These are phyloP conservation scores for Meandrina meandrites DNA, from an alignment of 92 coral and sea anemone species.

Conservation along the genomic window DNA sequence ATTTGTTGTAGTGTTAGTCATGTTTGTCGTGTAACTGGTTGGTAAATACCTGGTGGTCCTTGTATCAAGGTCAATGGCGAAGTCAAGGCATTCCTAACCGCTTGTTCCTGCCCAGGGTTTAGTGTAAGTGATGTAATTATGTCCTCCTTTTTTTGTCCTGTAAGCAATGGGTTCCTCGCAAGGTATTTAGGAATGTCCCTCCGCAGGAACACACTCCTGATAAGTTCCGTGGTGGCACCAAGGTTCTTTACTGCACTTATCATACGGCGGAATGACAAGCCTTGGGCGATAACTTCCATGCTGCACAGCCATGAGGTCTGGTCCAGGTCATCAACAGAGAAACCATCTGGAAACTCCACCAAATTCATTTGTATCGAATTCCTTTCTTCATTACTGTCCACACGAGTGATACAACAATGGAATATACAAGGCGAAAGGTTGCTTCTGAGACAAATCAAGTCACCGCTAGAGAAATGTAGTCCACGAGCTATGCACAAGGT, in stretches of 20 bases:
- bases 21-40: background rate
- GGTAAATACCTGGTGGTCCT: constrained; percentile 80
- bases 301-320: constrained; percentile 48
- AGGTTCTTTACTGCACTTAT: constrained; percentile 66
- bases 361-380: constrained; percentile 41
- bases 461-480: constrained; percentile 60
- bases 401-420: constrained; percentile 21
- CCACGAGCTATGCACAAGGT: constrained; percentile 49
- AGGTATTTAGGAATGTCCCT: constrained; percentile 65
- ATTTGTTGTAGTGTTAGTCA: background rate
- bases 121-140: constrained; percentile 34
- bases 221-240: constrained; percentile 63
- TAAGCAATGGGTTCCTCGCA: constrained; percentile 30
- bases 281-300: constrained; percentile 72
- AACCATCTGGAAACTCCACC: constrained; percentile 55
- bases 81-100: constrained; percentile 70
- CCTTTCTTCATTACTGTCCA: constrained; percentile 24
- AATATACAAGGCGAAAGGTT: constrained; percentile 10
- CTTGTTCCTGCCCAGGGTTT: constrained; percentile 76
- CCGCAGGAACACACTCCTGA: constrained; percentile 68
- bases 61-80: constrained; percentile 80
- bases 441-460: constrained; percentile 71
- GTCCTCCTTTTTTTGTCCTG: constrained; percentile 6
- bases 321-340: constrained; percentile 32
- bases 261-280: constrained; percentile 72